Base-by-base conservation (phyloP, 2,797 vertebrate species). In the Eptatretus atami region DNA sequence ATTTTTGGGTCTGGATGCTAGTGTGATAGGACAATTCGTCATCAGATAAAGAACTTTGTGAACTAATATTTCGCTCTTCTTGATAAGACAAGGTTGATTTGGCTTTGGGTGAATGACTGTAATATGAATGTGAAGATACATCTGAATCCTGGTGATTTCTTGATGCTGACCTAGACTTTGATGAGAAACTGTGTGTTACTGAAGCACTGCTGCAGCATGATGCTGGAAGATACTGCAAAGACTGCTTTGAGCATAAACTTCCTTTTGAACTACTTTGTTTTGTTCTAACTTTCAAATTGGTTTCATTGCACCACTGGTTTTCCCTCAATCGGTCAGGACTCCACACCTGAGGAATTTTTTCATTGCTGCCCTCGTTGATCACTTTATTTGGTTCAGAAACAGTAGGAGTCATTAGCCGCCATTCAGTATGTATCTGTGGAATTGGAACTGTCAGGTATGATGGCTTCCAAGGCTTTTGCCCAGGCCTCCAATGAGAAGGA, bases 381-480 rank as follows among this genome's bases (percentile, higher is more conserved):
- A 44, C 31, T 44, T 5, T 44, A 8, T 44, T 44, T 44, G 31
- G 31, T 44, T 44, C 31, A 44, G 31, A 44, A 44, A 44, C 31
- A 44, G 31, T 44, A 44, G 31, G 31, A 44, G 31, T 44, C 31
- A 44, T 44, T 44, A 44, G 31, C 31, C 31, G 31, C 31, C 31
- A 44, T 44, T 44, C 31, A 44, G 31, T 44, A 8, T 44, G 31
- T 8, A 44, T 44, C 25, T 9, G 57, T 25, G 11, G 57, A 10
- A 25, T 25, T 25, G 11, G n/a, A 25, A 25, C 25, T 10, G 9
- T 61, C n/a, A 95, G 76, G 0, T 98, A 98, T 1, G 92, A 95
- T 1, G 92, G 82, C 64, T 94, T 98, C 92, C 92, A 98, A 0
- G 92, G 92, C 69, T 98, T 98, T 67, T 92, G 90, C 11, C 81